Evolutionary conservation across 2,113 vertebrate species (phyloP).

Genomic region (Enhydra lutris): DNA sequence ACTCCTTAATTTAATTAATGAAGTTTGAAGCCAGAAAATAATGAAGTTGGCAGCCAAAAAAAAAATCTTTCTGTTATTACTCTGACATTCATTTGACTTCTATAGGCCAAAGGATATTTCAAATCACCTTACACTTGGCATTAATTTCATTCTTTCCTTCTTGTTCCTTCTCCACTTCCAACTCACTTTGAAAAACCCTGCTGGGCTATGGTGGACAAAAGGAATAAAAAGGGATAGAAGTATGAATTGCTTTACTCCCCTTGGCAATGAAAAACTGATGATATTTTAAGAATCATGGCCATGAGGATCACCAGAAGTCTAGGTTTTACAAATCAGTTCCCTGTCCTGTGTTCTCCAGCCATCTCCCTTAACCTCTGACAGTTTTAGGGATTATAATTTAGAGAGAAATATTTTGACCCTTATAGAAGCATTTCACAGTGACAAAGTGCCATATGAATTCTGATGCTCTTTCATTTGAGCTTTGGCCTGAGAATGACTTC

Average conservation of each 20-base stretch:
- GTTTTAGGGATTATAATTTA: constrained; percentile 14
- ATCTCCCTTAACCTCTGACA: not conserved
- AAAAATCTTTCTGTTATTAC: not conserved
- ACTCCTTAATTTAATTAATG: constrained; percentile 48
- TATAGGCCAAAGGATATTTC: not conserved
- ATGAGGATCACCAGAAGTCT: not conserved
- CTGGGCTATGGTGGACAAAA: not conserved
- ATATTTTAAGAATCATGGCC: not conserved
- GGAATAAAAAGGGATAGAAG: not conserved
- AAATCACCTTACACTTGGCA: not conserved
- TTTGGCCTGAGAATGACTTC: constrained; percentile 43
- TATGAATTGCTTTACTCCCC: not conserved
- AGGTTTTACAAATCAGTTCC: not conserved
- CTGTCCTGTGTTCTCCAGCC: not conserved
- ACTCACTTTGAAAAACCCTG: not conserved
- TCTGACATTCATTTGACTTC: constrained; percentile 6
- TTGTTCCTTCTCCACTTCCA: not conserved
- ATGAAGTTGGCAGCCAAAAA: not conserved
- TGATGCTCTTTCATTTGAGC: constrained; percentile 29
- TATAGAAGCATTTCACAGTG: not conserved
- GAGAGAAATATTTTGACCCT: not conserved
- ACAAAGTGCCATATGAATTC: constrained; percentile 42
- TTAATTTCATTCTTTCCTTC: not conserved
- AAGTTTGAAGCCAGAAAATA: not conserved
- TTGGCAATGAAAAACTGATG: not conserved